Evolutionary conservation across 2,113 vertebrate genomes (phyloP).

Genomic region (Charina bottae): DNA sequence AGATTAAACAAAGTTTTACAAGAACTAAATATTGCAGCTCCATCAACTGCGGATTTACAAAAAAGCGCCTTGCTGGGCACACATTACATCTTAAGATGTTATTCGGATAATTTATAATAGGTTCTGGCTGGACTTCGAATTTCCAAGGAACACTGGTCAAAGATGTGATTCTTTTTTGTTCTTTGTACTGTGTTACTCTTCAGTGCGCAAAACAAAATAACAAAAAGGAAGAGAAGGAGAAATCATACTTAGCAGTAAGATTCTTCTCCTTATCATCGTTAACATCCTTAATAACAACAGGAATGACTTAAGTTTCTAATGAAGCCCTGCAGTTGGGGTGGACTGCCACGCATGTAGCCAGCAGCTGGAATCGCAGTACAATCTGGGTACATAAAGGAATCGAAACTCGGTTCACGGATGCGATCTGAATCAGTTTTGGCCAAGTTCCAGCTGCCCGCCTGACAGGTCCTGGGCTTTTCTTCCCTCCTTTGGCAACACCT

Average conservation of each 20-base stretch:
- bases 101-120: neutral
- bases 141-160: neutral
- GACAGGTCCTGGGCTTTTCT: conserved; percentile 2
- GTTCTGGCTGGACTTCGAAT: neutral
- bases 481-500: neutral
- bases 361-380: neutral
- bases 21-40: neutral
- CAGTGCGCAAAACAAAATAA: neutral
- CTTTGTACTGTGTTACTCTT: neutral
- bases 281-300: too few species aligned
- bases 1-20: neutral
- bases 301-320: too few species aligned
- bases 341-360: too few species aligned
- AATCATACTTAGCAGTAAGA: neutral
- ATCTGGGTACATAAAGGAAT: neutral
- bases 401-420: neutral
- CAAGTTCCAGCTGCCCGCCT: neutral
- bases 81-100: neutral
- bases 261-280: neutral
- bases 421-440: neutral
- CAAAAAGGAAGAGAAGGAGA: neutral
- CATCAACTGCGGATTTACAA: neutral
- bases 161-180: neutral
- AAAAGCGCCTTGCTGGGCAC: neutral
- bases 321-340: too few species aligned